Evolutionary conservation across 2,797 vertebrate species (phyloP).

Genomic region (Sebastolobus altivelis): DNA sequence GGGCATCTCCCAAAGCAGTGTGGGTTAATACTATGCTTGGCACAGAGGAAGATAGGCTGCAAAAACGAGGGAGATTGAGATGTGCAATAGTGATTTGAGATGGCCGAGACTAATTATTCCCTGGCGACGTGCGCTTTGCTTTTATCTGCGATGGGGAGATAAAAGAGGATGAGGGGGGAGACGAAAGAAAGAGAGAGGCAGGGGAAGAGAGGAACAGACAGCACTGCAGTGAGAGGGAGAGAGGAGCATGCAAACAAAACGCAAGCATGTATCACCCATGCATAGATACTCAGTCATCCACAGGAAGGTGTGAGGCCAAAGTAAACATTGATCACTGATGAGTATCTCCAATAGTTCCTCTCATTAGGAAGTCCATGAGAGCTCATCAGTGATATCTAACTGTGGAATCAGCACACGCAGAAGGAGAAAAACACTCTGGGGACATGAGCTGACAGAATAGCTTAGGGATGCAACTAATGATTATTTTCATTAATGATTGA

Average conservation of each 20-base stretch:
- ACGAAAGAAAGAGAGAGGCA: background rate
- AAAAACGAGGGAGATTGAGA: slow-evolving; percentile 68
- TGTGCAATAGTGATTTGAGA: slow-evolving; percentile 62
- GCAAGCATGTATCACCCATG: slow-evolving; percentile 1
- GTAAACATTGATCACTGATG: slow-evolving; percentile 77
- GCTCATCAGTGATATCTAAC: slow-evolving; percentile 64
- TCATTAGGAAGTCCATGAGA: slow-evolving; percentile 73
- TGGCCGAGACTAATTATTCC: slow-evolving; percentile 78
- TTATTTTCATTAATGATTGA: background rate
- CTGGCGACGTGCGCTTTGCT: slow-evolving; percentile 52
- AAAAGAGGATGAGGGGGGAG: slow-evolving; percentile 37
- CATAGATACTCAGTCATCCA: slow-evolving; percentile 18
- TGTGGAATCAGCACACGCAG: slow-evolving; percentile 45
- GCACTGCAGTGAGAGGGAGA: background rate
- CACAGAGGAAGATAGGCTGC: slow-evolving; percentile 46
- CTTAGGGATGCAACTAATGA: background rate
- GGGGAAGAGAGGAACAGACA: background rate
- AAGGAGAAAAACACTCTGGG: slow-evolving; percentile 12
- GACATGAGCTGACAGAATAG: background rate
- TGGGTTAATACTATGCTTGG: slow-evolving; percentile 60
- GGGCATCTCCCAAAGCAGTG: slow-evolving; percentile 47
- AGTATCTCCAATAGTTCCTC: slow-evolving; percentile 65
- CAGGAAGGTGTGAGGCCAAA: slow-evolving; percentile 53
- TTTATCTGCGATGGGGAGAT: slow-evolving; percentile 78
- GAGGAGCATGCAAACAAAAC: slow-evolving; percentile 6